A percentile compares a stretch with the other conserved stretches of the same genome.
Evolutionary conservation across 2,113 vertebrate genomes (phyloP).

Genomic region (Tyto alba): DNA sequence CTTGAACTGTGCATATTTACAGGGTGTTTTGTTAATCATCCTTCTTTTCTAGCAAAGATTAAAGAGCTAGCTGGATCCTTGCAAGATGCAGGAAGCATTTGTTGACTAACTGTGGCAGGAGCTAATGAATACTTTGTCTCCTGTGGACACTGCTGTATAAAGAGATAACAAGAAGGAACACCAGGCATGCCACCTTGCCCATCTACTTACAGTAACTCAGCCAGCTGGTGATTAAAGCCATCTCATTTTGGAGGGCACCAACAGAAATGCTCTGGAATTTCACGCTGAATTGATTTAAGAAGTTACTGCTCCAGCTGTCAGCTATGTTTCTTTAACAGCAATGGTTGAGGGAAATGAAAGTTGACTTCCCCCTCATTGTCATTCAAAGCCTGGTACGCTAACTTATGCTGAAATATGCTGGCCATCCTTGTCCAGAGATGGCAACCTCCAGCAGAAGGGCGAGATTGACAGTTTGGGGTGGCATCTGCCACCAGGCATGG

Average conservation of each 20-base stretch:
- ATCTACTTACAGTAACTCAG: neutral
- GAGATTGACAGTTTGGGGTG: neutral
- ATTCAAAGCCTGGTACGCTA: neutral
- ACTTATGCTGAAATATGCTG: neutral
- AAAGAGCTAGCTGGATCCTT: neutral
- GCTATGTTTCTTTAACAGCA: neutral
- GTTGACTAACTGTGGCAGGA: neutral
- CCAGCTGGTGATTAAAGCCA: neutral
- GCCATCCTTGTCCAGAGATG: neutral
- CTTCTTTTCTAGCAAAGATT: neutral
- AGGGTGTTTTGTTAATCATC: neutral
- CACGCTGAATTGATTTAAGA: neutral
- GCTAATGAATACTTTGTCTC: slow-evolving; percentile 13
- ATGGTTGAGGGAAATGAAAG: neutral
- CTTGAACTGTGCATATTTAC: neutral
- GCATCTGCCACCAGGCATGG: neutral
- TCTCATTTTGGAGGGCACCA: neutral
- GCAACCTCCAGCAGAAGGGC: neutral
- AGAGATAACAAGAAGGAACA: slow-evolving; percentile 3
- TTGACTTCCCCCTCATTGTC: neutral
- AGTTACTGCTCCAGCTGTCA: slow-evolving; percentile 16
- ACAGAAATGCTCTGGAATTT: slow-evolving; percentile 29
- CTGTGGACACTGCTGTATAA: neutral
- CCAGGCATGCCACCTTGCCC: neutral
- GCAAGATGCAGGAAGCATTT: neutral